phyloP scores from a whole-genome alignment of 30 jellyfish, hydroid and myxozoan species.

The Cassiopea xamachana region DNA sequence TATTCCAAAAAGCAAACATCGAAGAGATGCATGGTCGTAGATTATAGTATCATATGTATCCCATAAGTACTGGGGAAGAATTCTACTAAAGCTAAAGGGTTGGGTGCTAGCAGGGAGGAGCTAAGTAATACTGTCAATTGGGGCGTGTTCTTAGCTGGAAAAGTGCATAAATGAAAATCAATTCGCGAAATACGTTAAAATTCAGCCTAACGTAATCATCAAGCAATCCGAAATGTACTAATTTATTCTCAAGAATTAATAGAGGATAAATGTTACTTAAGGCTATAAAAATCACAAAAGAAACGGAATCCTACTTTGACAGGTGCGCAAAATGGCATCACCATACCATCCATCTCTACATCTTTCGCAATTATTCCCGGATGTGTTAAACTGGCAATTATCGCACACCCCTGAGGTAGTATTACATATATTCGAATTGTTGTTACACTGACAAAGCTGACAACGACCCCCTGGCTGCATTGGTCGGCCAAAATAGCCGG shows the following conservation, averaged over 20 bases:
- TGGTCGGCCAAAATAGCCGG: constrained; percentile 78
- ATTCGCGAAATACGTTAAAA: too few species aligned
- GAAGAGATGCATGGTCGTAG: neutral
- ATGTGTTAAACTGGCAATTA: constrained; percentile 72
- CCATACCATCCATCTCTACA: constrained; percentile 94
- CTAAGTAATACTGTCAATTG: too few species aligned
- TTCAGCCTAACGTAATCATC: too few species aligned
- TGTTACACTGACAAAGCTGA: constrained; percentile 70
- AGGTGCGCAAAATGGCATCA: constrained; percentile 66
- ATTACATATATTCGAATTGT: constrained; percentile 77
- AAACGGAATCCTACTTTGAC: constrained; percentile 63
- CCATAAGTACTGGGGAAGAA: neutral
- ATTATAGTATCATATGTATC: neutral
- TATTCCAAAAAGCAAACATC: neutral
- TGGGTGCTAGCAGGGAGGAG: too few species aligned
- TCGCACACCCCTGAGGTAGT: constrained; percentile 73
- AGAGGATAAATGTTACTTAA: too few species aligned
- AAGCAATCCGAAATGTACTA: too few species aligned
- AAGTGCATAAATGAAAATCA: too few species aligned
- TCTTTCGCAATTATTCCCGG: constrained; percentile 80
- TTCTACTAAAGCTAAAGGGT: too few species aligned
- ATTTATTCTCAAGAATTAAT: too few species aligned
- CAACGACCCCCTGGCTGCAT: constrained; percentile 63
- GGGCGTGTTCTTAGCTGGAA: too few species aligned
- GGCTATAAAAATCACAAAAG: neutral